A percentile compares a stretch with the other conserved stretches of the same genome.
Evolutionary conservation across 2,888 invertebrate species (phyloP).

Genomic region (Ceratothoa steindachneri): DNA sequence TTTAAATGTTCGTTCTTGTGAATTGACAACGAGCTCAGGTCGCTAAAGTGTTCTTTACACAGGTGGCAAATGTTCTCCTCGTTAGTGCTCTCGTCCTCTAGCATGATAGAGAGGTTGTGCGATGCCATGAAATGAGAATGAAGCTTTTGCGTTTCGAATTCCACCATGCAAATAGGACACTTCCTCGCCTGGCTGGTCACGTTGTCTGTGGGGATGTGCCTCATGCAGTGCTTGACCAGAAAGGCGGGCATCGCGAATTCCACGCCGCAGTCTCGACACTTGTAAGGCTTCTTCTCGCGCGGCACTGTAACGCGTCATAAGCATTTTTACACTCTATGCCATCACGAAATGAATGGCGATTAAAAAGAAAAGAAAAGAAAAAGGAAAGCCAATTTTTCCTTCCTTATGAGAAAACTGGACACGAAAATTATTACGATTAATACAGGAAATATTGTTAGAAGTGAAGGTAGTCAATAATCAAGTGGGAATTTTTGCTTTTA

Average conservation of each 20-base stretch:
- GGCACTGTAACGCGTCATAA: conserved; percentile 26
- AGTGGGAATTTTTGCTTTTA: no score
- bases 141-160: conserved; percentile 38
- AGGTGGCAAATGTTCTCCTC: conserved; percentile 34
- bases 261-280: conserved; percentile 44
- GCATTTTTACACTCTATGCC: no score
- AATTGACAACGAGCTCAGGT: conserved; percentile 37
- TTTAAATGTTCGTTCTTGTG: conserved; percentile 43
- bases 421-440: no score
- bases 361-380: no score
- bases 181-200: conserved; percentile 27
- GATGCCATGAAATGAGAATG: conserved; percentile 31
- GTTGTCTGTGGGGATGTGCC: conserved; percentile 38
- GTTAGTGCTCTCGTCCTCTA: conserved; percentile 31
- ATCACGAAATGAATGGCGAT: no score
- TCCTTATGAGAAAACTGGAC: no score
- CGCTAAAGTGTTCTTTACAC: conserved; percentile 34
- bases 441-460: no score
- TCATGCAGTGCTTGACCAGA: conserved; percentile 45
- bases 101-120: conserved; percentile 33
- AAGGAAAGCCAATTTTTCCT: no score
- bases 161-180: conserved; percentile 38
- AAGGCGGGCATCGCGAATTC: conserved; percentile 46
- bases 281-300: conserved; percentile 44
- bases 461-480: no score